Conservation (phyloP, 2,888 invertebrate species). For the Caenorhabditis imperialis region DNA sequence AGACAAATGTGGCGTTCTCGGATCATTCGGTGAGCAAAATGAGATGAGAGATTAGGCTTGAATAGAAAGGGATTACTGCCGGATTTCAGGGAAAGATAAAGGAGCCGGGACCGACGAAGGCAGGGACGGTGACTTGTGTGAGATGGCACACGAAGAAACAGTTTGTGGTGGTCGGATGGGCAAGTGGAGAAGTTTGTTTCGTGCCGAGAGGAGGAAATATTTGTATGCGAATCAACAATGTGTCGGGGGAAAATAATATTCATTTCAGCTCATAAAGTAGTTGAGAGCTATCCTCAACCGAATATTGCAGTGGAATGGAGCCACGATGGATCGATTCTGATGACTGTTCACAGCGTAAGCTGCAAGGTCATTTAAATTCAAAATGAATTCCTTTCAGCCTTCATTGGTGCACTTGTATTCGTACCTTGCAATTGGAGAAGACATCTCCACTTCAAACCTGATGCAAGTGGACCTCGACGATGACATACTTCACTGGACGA, state of each 20-base stretch:
- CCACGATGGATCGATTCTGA: slow-evolving; percentile 42
- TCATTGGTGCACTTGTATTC: slow-evolving; percentile 30
- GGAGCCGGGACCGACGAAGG: slow-evolving; percentile 26
- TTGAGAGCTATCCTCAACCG: slow-evolving; percentile 10
- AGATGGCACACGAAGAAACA: slow-evolving; percentile 70
- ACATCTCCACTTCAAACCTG: slow-evolving; percentile 22
- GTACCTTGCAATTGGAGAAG: slow-evolving; percentile 21
- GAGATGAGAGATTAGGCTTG: not conserved
- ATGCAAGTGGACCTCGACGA: slow-evolving; percentile 40
- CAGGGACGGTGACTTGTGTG: slow-evolving; percentile 36
- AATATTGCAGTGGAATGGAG: slow-evolving; percentile 46
- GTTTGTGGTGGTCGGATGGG: slow-evolving; percentile 71
- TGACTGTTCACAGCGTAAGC: slow-evolving; percentile 34
- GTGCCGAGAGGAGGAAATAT: slow-evolving; percentile 34
- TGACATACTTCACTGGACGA: slow-evolving; percentile 15
- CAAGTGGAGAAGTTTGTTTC: slow-evolving; percentile 60
- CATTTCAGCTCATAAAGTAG: slow-evolving; percentile 38
- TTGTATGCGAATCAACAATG: no score
- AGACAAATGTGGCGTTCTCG: slow-evolving; percentile 42
- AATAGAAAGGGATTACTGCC: not conserved
- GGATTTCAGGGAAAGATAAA: slow-evolving; percentile 31
- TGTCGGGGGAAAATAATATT: no score
- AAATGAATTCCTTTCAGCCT: slow-evolving; percentile 8
- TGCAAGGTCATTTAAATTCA: no score
- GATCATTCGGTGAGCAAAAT: slow-evolving; percentile 43